These are phyloP conservation scores for Grantiella picta DNA, from an alignment of 2,113 vertebrate genomes.

Conservation along the genomic window DNA sequence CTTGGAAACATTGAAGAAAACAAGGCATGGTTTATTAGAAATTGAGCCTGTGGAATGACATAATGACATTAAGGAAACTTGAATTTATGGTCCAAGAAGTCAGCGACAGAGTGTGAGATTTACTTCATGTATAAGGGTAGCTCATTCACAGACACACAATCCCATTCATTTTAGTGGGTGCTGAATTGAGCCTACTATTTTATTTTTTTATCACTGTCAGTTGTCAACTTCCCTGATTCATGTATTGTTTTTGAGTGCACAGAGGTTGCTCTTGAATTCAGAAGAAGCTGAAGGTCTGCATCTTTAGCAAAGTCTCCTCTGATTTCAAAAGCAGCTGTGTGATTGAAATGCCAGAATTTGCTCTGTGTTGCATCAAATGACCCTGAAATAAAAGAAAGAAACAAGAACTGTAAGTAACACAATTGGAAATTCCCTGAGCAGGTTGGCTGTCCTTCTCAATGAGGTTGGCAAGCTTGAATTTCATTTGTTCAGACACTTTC, in stretches of 20 bases:
- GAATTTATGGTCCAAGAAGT: background rate
- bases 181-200: background rate
- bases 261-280: background rate
- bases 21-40: background rate
- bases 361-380: background rate
- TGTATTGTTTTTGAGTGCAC: background rate
- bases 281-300: background rate
- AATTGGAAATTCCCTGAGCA: background rate
- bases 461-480: background rate
- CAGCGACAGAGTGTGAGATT: rapidly evolving
- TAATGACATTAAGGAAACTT: background rate
- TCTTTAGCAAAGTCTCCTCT: background rate
- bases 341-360: background rate
- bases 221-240: background rate
- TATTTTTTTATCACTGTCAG: background rate
- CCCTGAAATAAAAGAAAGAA: conserved; percentile 8
- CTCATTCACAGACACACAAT: background rate
- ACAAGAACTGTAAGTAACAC: background rate
- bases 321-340: background rate
- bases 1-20: background rate
- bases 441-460: conserved; percentile 3
- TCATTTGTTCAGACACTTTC: conserved; percentile 9
- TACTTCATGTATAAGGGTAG: background rate
- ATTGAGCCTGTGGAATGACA: background rate
- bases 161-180: background rate